Conservation (phyloP, 1,140 invertebrate species). For the Orussus abietinus region DNA sequence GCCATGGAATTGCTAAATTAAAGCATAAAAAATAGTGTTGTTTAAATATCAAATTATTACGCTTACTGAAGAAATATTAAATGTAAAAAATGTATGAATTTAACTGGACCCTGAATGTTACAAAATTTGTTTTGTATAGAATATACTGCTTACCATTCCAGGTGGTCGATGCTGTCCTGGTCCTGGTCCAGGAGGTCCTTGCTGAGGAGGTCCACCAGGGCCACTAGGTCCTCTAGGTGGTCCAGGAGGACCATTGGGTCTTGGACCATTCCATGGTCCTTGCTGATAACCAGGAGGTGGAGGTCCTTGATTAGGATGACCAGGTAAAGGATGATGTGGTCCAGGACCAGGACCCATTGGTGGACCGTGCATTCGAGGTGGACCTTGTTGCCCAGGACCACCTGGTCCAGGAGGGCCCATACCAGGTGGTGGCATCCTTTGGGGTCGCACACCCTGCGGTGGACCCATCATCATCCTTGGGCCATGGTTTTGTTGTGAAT, state of each 20-base stretch:
- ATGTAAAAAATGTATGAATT: constrained; percentile 3
- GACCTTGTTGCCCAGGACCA: constrained; percentile 51
- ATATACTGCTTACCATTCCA: constrained; percentile 59
- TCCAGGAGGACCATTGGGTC: constrained; percentile 57
- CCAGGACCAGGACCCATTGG: constrained; percentile 62
- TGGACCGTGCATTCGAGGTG: constrained; percentile 61
- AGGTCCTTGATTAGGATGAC: constrained; percentile 53
- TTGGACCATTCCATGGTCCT: constrained; percentile 59
- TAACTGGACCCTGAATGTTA: no score
- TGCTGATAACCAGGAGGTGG: constrained; percentile 58
- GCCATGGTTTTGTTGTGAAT: constrained; percentile 58
- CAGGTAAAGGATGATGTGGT: constrained; percentile 50
- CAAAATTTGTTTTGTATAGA: constrained; percentile 8
- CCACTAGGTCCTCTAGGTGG: constrained; percentile 51
- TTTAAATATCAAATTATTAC: background rate
- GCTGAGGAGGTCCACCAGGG: constrained; percentile 53
- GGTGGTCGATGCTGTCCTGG: constrained; percentile 64
- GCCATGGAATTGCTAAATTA: constrained; percentile 56
- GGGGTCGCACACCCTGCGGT: constrained; percentile 61
- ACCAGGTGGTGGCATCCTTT: constrained; percentile 63
- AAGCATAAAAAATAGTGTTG: constrained; percentile 5
- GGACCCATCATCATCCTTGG: constrained; percentile 66
- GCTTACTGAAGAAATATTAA: background rate
- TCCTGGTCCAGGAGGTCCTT: constrained; percentile 58
- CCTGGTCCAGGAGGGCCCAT: constrained; percentile 59